These are phyloP conservation scores for Dreissena polymorpha DNA, from an alignment of 1,140 invertebrate species.

Conservation along the genomic window DNA sequence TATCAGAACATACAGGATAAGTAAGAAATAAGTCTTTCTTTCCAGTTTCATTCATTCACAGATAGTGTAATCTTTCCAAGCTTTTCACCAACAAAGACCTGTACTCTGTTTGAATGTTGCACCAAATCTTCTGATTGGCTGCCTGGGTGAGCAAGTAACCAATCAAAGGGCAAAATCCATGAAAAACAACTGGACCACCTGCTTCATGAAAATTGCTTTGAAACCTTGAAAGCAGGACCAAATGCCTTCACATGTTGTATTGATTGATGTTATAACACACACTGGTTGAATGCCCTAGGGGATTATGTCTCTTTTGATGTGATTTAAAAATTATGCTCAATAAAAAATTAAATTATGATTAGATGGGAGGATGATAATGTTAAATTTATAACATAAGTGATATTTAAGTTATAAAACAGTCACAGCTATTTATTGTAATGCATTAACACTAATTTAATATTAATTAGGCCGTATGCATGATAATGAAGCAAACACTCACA, in stretches of 20 bases:
- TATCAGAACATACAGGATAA: slow-evolving; percentile 47
- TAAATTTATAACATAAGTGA: too few relatives aligned
- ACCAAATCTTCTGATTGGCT: slow-evolving; percentile 50
- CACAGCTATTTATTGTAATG: too few relatives aligned
- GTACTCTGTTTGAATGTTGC: slow-evolving; percentile 49
- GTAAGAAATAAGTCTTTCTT: slow-evolving; percentile 49
- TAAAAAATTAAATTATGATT: too few relatives aligned
- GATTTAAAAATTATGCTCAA: neutral
- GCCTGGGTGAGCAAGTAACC: neutral
- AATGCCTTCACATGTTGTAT: slow-evolving; percentile 37
- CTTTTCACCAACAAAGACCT: slow-evolving; percentile 44
- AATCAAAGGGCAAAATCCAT: slow-evolving; percentile 42
- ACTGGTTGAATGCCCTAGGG: slow-evolving; percentile 5
- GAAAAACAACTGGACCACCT: slow-evolving; percentile 55
- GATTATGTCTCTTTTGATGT: slow-evolving; percentile 23
- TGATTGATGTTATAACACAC: slow-evolving; percentile 46
- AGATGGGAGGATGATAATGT: too few relatives aligned
- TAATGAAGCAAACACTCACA: too few relatives aligned
- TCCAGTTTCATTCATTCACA: slow-evolving; percentile 49
- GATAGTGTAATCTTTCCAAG: slow-evolving; percentile 23
- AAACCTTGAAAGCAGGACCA: slow-evolving; percentile 22
- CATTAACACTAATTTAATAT: too few relatives aligned
- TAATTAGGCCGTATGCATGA: too few relatives aligned
- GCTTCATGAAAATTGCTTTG: slow-evolving; percentile 50
- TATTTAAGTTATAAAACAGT: too few relatives aligned